Evolutionary conservation across 2,888 invertebrate species (phyloP), one percentile per base, ranked within the genome.

Genomic region (Lepidocyrtinus sp.): DNA sequence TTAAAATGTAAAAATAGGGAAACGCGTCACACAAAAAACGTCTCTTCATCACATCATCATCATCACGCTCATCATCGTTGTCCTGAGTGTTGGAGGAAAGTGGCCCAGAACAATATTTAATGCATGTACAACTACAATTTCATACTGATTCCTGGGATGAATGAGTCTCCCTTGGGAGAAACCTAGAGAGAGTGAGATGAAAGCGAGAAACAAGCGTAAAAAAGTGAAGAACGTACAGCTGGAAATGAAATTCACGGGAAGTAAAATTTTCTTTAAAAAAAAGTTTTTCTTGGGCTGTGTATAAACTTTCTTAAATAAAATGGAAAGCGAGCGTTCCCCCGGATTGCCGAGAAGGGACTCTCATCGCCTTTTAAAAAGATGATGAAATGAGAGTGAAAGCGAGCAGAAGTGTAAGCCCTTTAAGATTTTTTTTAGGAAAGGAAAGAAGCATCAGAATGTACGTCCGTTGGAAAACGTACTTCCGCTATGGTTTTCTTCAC

Each of bases 371-470:
- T n/a, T n/a, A n/a, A n/a, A n/a, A n/a, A n/a, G n/a, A 74, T 74
- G 73, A 65, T 74, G 73, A 74, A 75, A 68, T 68, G 75, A 46
- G 62, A 75, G 62, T 68, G 75, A 75, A 75, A 68, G 62, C 61
- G n/a, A 17, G 50, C 63, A 46, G 25, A 21, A 26, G 64, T n/a
- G n/a, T n/a, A n/a, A n/a, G 25, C 26, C 15, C 25, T 62, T 62
- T 9, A 62, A 62, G 62, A 27, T 22, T 64, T 26, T 27, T 17
- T 59, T 17, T n/a, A 59, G n/a, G 21, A 5, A 59, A 19, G 3
- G 46, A 9, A 50, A 64, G 21, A 36, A 19, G 21, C 17, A 69
- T 19, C 7, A 46, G 45, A 50, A 62, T 7, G 12, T 36, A 36
- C 5, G 5, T 36, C 36, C 36, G 5, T 36, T 36, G 12, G 5